These are phyloP conservation scores for Scalopus aquaticus DNA, from an alignment of 2,113 vertebrate genomes.

Conservation along the genomic window DNA sequence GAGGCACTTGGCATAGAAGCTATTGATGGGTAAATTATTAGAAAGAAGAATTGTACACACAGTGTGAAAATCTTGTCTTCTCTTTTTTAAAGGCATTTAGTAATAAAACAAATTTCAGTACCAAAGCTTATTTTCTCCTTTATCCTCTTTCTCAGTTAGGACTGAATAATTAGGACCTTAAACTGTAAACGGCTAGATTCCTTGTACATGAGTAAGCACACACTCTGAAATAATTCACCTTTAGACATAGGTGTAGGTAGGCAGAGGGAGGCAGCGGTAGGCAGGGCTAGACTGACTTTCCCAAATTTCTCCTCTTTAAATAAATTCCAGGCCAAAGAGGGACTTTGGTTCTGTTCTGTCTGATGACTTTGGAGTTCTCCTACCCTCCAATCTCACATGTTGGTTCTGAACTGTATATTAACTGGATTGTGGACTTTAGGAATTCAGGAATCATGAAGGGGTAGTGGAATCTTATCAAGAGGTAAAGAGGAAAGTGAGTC, in stretches of 20 bases:
- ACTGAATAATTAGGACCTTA: background rate
- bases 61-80: background rate
- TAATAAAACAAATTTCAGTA: slow-evolving; percentile 2
- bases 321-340: background rate
- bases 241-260: background rate
- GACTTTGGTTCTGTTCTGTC: background rate
- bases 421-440: background rate
- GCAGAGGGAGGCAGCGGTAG: background rate
- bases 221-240: background rate
- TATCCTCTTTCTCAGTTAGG: background rate
- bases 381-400: background rate
- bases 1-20: background rate
- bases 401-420: background rate
- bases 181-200: background rate
- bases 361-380: background rate
- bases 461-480: background rate
- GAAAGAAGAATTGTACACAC: background rate
- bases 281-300: background rate
- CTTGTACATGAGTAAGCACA: background rate
- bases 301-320: background rate
- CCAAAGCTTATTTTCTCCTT: background rate
- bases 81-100: background rate
- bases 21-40: background rate
- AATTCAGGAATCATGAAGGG: background rate
- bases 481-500: background rate